Conservation (phyloP, 2,113 vertebrate genomes). For the Pagrus major region DNA sequence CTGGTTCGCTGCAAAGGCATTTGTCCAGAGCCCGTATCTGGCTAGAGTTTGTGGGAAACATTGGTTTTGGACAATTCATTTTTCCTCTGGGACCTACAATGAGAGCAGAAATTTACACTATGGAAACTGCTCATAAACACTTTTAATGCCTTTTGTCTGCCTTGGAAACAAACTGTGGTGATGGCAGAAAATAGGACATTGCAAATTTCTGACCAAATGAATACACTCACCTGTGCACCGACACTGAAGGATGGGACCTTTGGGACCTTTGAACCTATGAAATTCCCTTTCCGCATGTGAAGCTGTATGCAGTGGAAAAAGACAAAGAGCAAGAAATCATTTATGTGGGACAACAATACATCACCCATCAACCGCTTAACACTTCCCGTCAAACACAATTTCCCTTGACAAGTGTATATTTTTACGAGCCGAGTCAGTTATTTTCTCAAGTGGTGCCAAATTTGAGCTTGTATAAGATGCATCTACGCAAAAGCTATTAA, state of each 20-base stretch:
- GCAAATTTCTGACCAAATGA: conserved; percentile 2
- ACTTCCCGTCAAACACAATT: neutral
- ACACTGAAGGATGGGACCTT: conserved; percentile 35
- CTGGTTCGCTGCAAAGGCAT: conserved; percentile 49
- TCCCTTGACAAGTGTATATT: neutral
- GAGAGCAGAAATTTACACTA: neutral
- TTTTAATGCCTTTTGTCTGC: neutral
- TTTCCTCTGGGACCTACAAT: conserved; percentile 16
- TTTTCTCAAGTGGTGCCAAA: neutral
- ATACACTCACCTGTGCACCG: conserved; percentile 64
- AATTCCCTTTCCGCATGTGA: neutral
- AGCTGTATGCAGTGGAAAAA: conserved; percentile 35
- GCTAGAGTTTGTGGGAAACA: accelerated
- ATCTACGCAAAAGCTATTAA: neutral
- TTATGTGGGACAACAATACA: conserved; percentile 17
- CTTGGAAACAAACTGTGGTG: neutral
- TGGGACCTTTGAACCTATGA: neutral
- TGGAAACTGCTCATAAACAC: neutral
- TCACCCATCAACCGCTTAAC: conserved; percentile 27
- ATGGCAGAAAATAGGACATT: neutral
- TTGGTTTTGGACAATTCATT: neutral
- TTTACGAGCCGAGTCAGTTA: neutral
- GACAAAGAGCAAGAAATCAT: conserved; percentile 9
- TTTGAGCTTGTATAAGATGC: accelerated
- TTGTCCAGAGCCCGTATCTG: neutral